These are phyloP conservation scores for Bacillus rossius DNA, from an alignment of 1,140 invertebrate genomes.

Conservation along the genomic window DNA sequence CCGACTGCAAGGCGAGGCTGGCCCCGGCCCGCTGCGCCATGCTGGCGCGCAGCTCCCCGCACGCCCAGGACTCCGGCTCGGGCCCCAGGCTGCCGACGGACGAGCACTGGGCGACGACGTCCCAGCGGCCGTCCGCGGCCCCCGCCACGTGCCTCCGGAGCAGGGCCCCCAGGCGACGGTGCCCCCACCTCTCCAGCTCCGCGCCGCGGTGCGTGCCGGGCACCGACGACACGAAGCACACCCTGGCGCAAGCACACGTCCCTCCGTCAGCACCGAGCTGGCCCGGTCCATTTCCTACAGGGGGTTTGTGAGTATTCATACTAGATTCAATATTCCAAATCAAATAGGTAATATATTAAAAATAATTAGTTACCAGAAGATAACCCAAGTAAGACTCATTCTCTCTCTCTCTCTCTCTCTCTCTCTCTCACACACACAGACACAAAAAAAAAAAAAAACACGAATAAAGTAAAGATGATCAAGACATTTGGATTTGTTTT, in stretches of 20 bases:
- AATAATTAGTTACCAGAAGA: no score
- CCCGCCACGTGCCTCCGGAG: constrained; percentile 54
- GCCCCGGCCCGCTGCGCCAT: constrained; percentile 38
- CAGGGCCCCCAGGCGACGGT: constrained; percentile 59
- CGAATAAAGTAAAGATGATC: no score
- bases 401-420: no score
- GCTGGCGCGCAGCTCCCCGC: constrained; percentile 56
- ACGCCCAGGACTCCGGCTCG: constrained; percentile 62
- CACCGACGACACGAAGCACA: constrained; percentile 77
- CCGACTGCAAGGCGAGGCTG: not conserved
- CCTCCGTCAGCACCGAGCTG: no score
- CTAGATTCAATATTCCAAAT: no score
- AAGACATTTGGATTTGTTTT: no score
- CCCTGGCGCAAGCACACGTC: constrained; percentile 58
- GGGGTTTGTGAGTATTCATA: no score
- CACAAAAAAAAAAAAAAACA: no score
- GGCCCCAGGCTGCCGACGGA: constrained; percentile 84
- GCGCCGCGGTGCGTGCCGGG: constrained; percentile 69
- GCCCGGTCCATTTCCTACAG: no score
- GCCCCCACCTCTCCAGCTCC: constrained; percentile 58
- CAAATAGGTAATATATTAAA: no score
- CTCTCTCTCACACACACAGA: no score
- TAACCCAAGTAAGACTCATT: no score
- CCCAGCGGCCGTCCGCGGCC: constrained; percentile 51
- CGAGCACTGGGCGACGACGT: constrained; percentile 77